A percentile compares a stretch with the other conserved stretches of the same genome.
Evolutionary conservation across 2,113 vertebrate genomes (phyloP).

Genomic region (Ctenodactylus gundi): DNA sequence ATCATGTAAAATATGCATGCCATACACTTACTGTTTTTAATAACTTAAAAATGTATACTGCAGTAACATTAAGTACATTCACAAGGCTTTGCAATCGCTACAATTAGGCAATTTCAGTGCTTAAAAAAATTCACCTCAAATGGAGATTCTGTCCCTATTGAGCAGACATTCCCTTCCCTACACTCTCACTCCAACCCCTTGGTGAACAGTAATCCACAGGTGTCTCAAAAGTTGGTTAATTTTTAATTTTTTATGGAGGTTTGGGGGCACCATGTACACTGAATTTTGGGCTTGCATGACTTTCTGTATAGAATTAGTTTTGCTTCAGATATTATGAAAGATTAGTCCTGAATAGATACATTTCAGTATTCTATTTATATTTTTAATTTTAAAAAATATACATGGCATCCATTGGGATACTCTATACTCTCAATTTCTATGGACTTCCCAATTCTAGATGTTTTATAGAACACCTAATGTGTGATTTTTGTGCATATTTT

Average conservation of each 20-base stretch:
- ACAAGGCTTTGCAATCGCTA: neutral
- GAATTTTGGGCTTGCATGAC: too few relatives aligned
- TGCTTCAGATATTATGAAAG: too few relatives aligned
- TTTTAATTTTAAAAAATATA: too few relatives aligned
- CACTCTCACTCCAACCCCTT: neutral
- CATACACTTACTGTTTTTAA: neutral
- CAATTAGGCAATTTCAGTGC: neutral
- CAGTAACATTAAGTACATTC: neutral
- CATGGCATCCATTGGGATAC: too few relatives aligned
- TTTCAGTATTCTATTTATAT: too few relatives aligned
- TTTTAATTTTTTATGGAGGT: too few relatives aligned
- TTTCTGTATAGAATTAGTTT: too few relatives aligned
- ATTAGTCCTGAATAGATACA: too few relatives aligned
- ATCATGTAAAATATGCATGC: neutral
- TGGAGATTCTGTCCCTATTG: neutral
- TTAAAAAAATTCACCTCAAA: neutral
- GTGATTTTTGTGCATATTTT: neutral
- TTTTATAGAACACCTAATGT: neutral
- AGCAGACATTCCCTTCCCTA: neutral
- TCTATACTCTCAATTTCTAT: neutral
- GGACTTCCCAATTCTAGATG: neutral
- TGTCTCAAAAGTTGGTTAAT: too few relatives aligned
- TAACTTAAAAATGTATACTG: neutral
- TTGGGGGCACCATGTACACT: too few relatives aligned
- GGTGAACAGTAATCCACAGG: neutral